phyloP scores from a whole-genome alignment of 2,888 invertebrate genomes.

The Onthophagus sagittarius region DNA sequence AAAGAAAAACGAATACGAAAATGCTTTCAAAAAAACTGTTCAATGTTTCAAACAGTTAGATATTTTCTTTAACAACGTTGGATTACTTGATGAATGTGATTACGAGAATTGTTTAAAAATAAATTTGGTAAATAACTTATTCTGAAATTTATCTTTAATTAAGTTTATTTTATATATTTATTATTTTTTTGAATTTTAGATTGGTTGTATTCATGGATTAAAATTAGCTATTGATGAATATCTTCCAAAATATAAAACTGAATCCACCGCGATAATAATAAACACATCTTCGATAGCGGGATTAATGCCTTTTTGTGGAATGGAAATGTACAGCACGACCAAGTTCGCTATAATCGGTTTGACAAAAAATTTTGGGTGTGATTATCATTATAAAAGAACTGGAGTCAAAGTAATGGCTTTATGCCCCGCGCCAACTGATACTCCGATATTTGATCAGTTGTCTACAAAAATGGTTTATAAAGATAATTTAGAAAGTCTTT shows the following conservation, averaged over 20 bases:
- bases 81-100: not conserved
- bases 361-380: not conserved
- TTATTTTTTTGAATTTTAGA: slow-evolving; percentile 33
- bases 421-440: not conserved
- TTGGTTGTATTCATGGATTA: slow-evolving; percentile 45
- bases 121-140: slow-evolving; percentile 6
- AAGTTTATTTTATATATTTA: not conserved
- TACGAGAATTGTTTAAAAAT: not conserved
- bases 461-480: not conserved
- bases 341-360: not conserved
- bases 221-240: slow-evolving; percentile 47
- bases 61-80: slow-evolving; percentile 1
- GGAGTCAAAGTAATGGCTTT: slow-evolving; percentile 1
- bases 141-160: no score
- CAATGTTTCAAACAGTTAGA: slow-evolving; percentile 1
- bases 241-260: slow-evolving; percentile 49
- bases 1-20: slow-evolving; percentile 68
- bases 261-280: slow-evolving; percentile 49
- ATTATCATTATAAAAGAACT: not conserved
- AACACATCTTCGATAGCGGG: slow-evolving; percentile 50
- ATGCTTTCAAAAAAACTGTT: slow-evolving; percentile 3
- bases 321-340: not conserved
- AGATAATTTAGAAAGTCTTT: not conserved
- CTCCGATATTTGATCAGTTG: not conserved
- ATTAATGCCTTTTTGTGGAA: slow-evolving; percentile 17